Evolutionary conservation across 2,888 invertebrate species (phyloP), one percentile per base, ranked within the genome.

Genomic region (Metacarcinus magister): DNA sequence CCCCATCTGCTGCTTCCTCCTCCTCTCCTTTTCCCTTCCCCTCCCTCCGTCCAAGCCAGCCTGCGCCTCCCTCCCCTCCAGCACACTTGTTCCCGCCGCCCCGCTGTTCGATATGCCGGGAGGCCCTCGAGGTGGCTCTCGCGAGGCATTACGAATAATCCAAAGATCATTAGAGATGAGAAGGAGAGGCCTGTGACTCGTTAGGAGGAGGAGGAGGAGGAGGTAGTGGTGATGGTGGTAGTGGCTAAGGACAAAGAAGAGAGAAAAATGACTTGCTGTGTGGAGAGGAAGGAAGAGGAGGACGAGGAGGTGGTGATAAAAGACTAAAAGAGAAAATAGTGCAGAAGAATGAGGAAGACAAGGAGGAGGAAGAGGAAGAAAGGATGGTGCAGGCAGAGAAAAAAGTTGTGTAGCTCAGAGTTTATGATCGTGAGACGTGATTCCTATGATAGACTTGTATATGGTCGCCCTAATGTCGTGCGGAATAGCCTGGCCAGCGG

Each of bases 91-190:
- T 13, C 10, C 10, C 13, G 54, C 16, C 54, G 16, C 10, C 54
- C 54, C n/a, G 67, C 67, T 67, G 82, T 82, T 82, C 16, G 23
- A 82, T 82, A 82, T 82, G 82, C 82, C 82, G 82, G 28, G 32
- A 28, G 82, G 32, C 8, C 13, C 32, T 82, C 32, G 13, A 23
- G 82, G 13, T 82, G 23, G 75, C 82, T 82, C 82, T 82, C 28
- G 23, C 28, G 28, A 32, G 32, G 13, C 32, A 32, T 82, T 32
- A 82, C 28, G 82, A 82, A 82, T 82, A 82, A 82, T 82, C 82
- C 82, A 5, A 32, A 32, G 28, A 82, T 32, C 82, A 23, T 82
- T 32, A 82, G 82, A 82, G 82, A 82, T 82, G 82, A 82, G 28
- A 32, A 28, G 82, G 32, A 32, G 82, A n/a, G n/a, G 8, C n/a